Evolutionary conservation across 2,888 invertebrate genomes (phyloP).

Genomic region (Rhingia rostrata): DNA sequence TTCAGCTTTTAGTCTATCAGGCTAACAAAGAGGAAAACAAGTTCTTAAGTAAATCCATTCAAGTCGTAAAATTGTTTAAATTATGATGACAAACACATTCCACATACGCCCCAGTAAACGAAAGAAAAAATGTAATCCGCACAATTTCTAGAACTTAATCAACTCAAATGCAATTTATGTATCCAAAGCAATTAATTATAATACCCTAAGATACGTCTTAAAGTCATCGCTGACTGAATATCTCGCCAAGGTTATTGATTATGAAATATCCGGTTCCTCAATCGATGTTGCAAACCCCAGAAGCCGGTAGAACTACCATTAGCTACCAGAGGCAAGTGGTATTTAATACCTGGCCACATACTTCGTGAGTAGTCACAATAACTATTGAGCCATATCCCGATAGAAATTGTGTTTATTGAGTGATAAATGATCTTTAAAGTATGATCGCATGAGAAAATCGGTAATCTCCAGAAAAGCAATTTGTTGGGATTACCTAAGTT

Average conservation of each 20-base stretch:
- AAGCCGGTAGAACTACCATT: neutral
- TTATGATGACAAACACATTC: conserved; percentile 1
- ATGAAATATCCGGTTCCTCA: neutral
- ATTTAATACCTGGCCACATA: conserved; percentile 35
- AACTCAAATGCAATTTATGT: no score
- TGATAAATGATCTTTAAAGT: no score
- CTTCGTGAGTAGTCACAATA: neutral
- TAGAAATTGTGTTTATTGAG: neutral
- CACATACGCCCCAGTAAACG: conserved; percentile 49
- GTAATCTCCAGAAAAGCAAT: no score
- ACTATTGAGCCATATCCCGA: neutral
- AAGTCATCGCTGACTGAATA: neutral
- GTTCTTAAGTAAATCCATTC: no score
- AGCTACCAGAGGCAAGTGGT: conserved; percentile 24
- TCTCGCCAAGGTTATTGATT: conserved; percentile 4
- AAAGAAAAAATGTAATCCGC: neutral
- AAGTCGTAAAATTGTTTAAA: no score
- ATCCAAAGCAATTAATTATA: no score
- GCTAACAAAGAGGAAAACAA: no score
- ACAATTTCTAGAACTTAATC: no score
- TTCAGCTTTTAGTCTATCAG: no score
- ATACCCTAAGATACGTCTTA: neutral
- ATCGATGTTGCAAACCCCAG: conserved; percentile 7
- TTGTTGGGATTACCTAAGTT: no score
- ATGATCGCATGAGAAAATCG: no score